phyloP scores from a whole-genome alignment of 2,797 vertebrate species.

The Dendrocincla fuliginosa region DNA sequence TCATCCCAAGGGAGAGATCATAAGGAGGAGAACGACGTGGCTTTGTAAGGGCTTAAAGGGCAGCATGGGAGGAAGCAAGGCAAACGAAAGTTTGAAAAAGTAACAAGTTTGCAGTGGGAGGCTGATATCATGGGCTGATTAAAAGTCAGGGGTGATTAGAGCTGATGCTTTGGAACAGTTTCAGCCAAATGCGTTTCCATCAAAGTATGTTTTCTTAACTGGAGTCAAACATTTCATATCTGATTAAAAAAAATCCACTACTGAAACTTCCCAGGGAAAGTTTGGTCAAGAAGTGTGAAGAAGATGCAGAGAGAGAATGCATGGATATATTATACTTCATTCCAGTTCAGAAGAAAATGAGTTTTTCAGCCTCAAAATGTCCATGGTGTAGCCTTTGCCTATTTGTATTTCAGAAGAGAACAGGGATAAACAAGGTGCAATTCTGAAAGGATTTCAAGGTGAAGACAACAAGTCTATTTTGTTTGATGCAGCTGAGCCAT shows the following conservation, averaged over 20 bases:
- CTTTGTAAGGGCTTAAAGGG: background rate
- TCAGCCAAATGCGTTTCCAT: slow-evolving; percentile 16
- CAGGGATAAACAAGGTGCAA: background rate
- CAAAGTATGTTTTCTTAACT: slow-evolving; percentile 38
- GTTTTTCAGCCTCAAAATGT: background rate
- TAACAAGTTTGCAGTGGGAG: background rate
- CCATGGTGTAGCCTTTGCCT: background rate
- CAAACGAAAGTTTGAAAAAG: background rate
- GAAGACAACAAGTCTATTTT: background rate
- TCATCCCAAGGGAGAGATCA: background rate
- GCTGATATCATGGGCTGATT: background rate
- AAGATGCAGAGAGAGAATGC: background rate
- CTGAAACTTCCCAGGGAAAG: slow-evolving; percentile 2
- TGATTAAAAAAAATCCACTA: background rate
- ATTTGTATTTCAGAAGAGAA: background rate
- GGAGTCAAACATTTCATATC: background rate
- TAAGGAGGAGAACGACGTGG: background rate
- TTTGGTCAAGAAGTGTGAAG: background rate
- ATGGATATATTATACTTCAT: background rate
- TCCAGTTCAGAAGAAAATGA: rapidly evolving
- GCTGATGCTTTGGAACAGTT: background rate
- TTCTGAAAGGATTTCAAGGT: background rate
- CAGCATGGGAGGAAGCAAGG: background rate
- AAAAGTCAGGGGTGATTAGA: slow-evolving; percentile 4
- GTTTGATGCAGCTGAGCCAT: background rate